Conservation (phyloP, 2,113 vertebrate genomes). For the Trinectes maculatus region DNA sequence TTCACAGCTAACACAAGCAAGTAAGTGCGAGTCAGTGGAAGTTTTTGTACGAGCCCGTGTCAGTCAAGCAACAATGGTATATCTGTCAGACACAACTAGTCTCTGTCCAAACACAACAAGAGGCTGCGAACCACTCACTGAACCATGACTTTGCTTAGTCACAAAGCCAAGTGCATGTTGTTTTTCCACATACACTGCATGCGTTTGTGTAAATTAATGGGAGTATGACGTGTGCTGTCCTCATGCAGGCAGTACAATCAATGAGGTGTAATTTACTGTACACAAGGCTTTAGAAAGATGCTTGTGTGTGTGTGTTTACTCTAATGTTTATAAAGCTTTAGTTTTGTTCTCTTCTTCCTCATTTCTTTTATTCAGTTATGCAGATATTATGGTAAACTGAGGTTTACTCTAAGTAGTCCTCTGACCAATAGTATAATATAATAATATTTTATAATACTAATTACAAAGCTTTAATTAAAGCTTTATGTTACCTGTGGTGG, state of each 20-base stretch:
- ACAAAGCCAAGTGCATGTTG: slow-evolving; percentile 45
- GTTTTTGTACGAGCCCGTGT: slow-evolving; percentile 54
- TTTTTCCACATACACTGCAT: slow-evolving; percentile 5
- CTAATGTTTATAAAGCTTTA: neutral
- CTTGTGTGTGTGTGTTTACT: slow-evolving; percentile 5
- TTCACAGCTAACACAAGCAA: slow-evolving; percentile 55
- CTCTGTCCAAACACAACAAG: slow-evolving; percentile 55
- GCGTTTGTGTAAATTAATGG: slow-evolving; percentile 15
- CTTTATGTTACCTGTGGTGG: neutral
- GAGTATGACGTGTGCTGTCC: slow-evolving; percentile 18
- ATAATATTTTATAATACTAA: neutral
- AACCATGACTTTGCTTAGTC: slow-evolving; percentile 59
- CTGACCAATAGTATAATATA: too few species aligned
- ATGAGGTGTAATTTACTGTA: slow-evolving; percentile 41
- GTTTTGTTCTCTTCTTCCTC: too few species aligned
- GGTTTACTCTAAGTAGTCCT: too few species aligned
- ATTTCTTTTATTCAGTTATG: neutral
- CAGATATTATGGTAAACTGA: too few species aligned
- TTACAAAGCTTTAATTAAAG: neutral
- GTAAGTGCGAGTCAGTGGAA: slow-evolving; percentile 42
- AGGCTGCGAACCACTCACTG: slow-evolving; percentile 39
- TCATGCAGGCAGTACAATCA: slow-evolving; percentile 11
- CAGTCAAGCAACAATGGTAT: slow-evolving; percentile 53
- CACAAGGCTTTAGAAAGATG: slow-evolving; percentile 6
- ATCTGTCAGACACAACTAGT: slow-evolving; percentile 59